Evolutionary conservation across 2,888 invertebrate genomes (phyloP), one percentile per base, ranked within the genome.

Genomic region (Caenorhabditis sp.): DNA sequence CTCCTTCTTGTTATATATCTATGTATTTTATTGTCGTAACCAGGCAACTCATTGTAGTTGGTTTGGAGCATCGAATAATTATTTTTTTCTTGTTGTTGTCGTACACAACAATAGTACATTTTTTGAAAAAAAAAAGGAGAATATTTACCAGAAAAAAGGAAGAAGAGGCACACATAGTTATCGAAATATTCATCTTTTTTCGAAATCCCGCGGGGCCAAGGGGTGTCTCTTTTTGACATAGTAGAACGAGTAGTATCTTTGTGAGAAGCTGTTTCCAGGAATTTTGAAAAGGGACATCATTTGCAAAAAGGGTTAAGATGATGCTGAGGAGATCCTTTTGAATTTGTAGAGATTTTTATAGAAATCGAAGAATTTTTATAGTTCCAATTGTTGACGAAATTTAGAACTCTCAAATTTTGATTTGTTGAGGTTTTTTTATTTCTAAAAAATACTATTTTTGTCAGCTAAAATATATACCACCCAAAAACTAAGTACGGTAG

Each of bases 241-340:
- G 58, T 63, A 54, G 63, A 56, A 21, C 14, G 36, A 59, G 49
- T 27, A 69, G 60, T 63, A 56, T 59, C 56, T 61, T 62, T 62
- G 50, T 53, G 38, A 56, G 31, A 31, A 31, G 31, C 10, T 31
- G 31, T 31, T 31, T 31, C n/a, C 31, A 31, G 31, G 31, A 4
- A 10, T 31, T 8, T 59, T 49, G 50, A n/a, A 7, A 36, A 26
- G 49, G 25, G 59, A 5, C 31, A 31, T 31, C 31, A 31, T 7
- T 10, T 31, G 4, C 31, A 7, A 31, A n/a, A n/a, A n/a, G n/a
- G n/a, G n/a, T n/a, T n/a, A n/a, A n/a, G n/a, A n/a, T n/a, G n/a
- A n/a, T n/a, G n/a, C n/a, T n/a, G n/a, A n/a, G n/a, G n/a, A n/a
- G n/a, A n/a, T n/a, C n/a, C n/a, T n/a, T n/a, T n/a, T n/a, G n/a